Evolutionary conservation across 2,113 vertebrate genomes (phyloP).

Genomic region (Menidia beryllina): DNA sequence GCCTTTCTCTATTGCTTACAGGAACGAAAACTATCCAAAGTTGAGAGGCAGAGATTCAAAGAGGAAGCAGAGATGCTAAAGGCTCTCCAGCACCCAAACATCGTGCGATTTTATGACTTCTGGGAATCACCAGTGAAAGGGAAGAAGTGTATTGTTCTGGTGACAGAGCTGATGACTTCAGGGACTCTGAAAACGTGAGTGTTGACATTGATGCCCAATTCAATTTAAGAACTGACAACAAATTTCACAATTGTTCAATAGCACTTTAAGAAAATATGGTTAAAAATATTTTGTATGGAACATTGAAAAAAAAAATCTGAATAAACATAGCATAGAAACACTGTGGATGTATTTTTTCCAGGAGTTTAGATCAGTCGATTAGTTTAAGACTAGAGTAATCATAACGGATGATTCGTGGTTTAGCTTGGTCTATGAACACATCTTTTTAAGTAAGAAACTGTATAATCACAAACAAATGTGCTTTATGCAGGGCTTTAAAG

Average conservation of each 20-base stretch:
- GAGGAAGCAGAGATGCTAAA: constrained; percentile 99
- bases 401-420: too few species aligned
- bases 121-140: constrained; percentile 96
- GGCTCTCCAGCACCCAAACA: constrained; percentile 97
- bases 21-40: constrained; percentile 96
- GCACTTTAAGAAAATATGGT: too few species aligned
- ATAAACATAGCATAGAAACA: too few species aligned
- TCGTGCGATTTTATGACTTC: constrained; percentile 98
- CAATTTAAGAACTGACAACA: not conserved
- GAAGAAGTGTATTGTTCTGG: constrained; percentile 95
- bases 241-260: not conserved
- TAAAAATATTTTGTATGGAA: too few species aligned
- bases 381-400: too few species aligned
- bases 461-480: too few species aligned
- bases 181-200: constrained; percentile 98
- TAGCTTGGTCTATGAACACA: too few species aligned
- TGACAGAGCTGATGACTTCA: constrained; percentile 98
- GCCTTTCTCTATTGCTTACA: constrained; percentile 53
- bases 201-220: not conserved
- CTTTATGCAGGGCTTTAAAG: too few species aligned
- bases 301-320: too few species aligned
- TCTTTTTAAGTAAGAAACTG: too few species aligned
- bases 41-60: constrained; percentile 95
- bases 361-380: too few species aligned
- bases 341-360: too few species aligned